phyloP scores from a whole-genome alignment of 2,888 invertebrate genomes.

The Ypsolopha sequella region DNA sequence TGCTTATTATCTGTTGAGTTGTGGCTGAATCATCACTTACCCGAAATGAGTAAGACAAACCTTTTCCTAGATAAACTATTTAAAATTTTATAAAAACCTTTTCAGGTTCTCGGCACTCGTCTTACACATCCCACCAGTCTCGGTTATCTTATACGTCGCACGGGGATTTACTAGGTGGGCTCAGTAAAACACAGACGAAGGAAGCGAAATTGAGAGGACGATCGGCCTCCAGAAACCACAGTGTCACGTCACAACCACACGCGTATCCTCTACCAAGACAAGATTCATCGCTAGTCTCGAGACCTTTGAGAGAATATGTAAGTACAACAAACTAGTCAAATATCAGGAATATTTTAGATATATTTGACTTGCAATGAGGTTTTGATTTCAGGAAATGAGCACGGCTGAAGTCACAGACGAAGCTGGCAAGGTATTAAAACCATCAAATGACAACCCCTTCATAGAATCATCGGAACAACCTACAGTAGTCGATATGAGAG shows the following conservation, averaged over 20 bases:
- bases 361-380: background rate
- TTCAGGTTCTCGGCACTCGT: slow-evolving; percentile 89
- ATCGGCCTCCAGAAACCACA: slow-evolving; percentile 78
- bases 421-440: slow-evolving; percentile 82
- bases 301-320: slow-evolving; percentile 81
- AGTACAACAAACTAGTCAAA: slow-evolving; percentile 26
- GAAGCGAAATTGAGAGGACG: slow-evolving; percentile 85
- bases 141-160: slow-evolving; percentile 95
- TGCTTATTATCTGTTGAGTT: background rate
- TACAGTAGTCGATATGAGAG: slow-evolving; percentile 95
- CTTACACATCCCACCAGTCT: slow-evolving; percentile 95
- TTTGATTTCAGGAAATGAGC: slow-evolving; percentile 77
- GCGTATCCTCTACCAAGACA: slow-evolving; percentile 59
- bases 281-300: slow-evolving; percentile 71
- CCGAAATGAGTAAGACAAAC: background rate
- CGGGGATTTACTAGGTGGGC: slow-evolving; percentile 87
- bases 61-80: background rate
- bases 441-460: slow-evolving; percentile 90
- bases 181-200: slow-evolving; percentile 82
- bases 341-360: background rate
- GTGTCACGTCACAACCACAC: slow-evolving; percentile 72
- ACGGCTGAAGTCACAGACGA: slow-evolving; percentile 81
- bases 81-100: slow-evolving; percentile 3
- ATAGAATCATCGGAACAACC: slow-evolving; percentile 89
- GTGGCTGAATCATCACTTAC: background rate